Conservation (phyloP, 2,113 vertebrate species). For the Sapayoa aenigma region DNA sequence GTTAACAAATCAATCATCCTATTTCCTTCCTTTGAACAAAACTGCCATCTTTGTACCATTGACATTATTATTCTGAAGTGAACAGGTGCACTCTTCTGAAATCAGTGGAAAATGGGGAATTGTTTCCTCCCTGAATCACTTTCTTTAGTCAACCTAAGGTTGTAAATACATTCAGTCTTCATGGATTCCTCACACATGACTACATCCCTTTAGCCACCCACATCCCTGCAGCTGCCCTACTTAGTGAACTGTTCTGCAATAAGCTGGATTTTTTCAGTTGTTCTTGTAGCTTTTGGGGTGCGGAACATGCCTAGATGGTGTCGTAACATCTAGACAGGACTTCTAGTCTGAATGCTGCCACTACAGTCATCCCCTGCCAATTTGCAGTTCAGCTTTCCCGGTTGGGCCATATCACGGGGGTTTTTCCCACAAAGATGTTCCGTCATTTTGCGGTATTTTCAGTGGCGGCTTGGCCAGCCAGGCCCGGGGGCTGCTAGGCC, state of each 20-base stretch:
- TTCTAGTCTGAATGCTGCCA: neutral
- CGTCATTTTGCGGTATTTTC: no score
- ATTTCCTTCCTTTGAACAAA: neutral
- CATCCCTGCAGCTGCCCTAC: neutral
- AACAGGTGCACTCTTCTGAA: neutral
- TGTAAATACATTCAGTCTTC: neutral
- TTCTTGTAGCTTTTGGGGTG: neutral
- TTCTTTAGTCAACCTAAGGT: neutral
- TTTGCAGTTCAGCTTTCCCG: no score
- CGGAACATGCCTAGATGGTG: neutral
- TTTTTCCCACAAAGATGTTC: no score
- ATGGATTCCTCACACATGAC: neutral
- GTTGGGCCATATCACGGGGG: no score
- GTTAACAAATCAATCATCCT: neutral
- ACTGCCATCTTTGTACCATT: accelerated
- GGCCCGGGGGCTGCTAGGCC: no score
- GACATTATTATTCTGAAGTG: neutral
- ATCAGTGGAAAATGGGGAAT: neutral
- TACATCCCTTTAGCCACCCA: neutral
- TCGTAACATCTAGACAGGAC: neutral
- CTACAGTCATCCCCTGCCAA: no score
- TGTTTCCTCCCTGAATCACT: neutral
- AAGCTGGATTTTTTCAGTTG: neutral
- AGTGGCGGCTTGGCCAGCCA: no score
- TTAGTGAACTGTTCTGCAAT: neutral